These are phyloP conservation scores for Cranoglanis bouderius DNA, from an alignment of 2,113 vertebrate species.

Conservation along the genomic window DNA sequence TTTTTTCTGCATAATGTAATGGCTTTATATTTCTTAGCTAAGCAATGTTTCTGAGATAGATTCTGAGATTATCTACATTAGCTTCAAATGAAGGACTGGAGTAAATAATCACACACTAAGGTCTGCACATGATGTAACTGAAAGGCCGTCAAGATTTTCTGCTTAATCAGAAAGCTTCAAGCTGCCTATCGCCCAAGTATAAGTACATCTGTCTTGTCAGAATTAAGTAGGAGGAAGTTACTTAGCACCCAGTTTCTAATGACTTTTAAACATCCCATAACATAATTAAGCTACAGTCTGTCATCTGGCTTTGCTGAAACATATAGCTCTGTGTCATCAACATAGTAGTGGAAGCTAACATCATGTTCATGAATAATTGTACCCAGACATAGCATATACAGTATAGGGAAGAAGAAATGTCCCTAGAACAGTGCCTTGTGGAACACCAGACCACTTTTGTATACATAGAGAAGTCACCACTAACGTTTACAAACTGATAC, in stretches of 20 bases:
- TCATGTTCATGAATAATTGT: not conserved
- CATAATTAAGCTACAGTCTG: not conserved
- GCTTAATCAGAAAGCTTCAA: not conserved
- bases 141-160: not conserved
- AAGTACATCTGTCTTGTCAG: not conserved
- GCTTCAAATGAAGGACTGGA: not conserved
- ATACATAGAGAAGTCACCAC: not conserved
- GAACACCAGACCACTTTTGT: not conserved
- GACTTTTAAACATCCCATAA: not conserved
- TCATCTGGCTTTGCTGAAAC: not conserved
- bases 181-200: not conserved
- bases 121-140: not conserved
- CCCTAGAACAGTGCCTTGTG: not conserved
- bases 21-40: not conserved
- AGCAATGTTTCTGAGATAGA: not conserved
- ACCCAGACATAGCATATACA: not conserved
- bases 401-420: not conserved
- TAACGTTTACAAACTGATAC: not conserved
- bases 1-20: not conserved
- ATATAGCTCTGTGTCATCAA: too few relatives aligned
- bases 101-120: not conserved
- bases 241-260: not conserved
- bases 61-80: not conserved
- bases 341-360: not conserved
- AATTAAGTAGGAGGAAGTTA: not conserved